These are phyloP conservation scores for Diarsia mendica DNA, from an alignment of 2,888 invertebrate genomes.

Conservation along the genomic window DNA sequence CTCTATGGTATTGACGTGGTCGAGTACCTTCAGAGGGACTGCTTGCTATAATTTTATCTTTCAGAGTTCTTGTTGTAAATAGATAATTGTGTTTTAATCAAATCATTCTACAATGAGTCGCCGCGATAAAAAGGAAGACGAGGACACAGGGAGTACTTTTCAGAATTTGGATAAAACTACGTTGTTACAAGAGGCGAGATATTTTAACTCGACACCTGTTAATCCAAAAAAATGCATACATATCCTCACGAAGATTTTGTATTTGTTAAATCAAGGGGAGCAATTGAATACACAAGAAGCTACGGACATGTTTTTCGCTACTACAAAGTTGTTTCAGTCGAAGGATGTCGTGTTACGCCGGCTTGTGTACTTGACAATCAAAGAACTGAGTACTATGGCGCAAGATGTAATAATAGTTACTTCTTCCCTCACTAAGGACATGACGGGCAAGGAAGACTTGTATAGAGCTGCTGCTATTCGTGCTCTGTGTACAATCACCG, in stretches of 20 bases:
- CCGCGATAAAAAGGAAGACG: constrained; percentile 79
- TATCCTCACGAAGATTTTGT: constrained; percentile 97
- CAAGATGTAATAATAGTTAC: constrained; percentile 99
- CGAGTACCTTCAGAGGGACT: background rate
- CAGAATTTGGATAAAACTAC: constrained; percentile 98
- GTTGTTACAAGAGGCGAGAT: constrained; percentile 98
- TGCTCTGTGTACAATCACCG: constrained; percentile 98
- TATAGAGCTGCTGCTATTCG: constrained; percentile 97
- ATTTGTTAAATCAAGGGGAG: constrained; percentile 98
- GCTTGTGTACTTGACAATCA: constrained; percentile 97
- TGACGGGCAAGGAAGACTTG: constrained; percentile 98
- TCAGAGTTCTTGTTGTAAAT: constrained; percentile 8
- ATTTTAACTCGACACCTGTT: constrained; percentile 98
- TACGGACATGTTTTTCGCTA: constrained; percentile 99
- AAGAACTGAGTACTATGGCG: constrained; percentile 97
- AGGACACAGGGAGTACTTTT: constrained; percentile 96
- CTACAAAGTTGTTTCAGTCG: constrained; percentile 99
- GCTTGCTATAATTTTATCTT: background rate
- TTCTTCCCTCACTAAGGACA: constrained; percentile 98
- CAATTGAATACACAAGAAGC: constrained; percentile 97
- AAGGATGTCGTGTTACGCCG: constrained; percentile 97
- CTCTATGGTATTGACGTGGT: constrained; percentile 24
- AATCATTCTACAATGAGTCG: constrained; percentile 60
- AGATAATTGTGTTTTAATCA: constrained; percentile 5
- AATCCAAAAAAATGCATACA: constrained; percentile 98